Percentiles rank a stretch among this genome's conserved stretches.
Conservation (phyloP, 64 coral and sea anemone species). For the Porites lutea region DNA sequence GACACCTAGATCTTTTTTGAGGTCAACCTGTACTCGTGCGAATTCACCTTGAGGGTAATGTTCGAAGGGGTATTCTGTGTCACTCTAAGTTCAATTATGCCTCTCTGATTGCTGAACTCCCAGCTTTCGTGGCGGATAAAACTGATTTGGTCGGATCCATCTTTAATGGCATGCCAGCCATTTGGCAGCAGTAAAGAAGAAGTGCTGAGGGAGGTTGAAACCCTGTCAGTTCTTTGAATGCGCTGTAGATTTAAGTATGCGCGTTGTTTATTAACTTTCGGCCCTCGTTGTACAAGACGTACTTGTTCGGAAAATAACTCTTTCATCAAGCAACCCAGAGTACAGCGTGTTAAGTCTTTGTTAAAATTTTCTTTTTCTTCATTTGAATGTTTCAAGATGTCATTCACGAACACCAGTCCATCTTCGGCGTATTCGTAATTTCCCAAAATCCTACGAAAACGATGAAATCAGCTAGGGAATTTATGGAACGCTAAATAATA, state of each 20-base stretch:
- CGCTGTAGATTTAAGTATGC: background rate
- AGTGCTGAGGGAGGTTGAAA: background rate
- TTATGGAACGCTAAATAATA: no score
- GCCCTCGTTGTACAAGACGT: background rate
- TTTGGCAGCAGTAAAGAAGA: background rate
- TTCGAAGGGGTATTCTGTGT: background rate
- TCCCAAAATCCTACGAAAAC: no score
- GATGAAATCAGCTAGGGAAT: no score
- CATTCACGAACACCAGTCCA: no score
- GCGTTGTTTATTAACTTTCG: background rate
- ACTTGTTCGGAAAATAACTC: background rate
- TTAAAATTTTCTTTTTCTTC: no score
- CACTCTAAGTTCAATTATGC: background rate
- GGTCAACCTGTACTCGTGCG: background rate
- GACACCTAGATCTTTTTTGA: background rate
- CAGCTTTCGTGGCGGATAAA: background rate
- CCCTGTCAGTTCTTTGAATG: background rate
- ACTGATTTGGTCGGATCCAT: background rate
- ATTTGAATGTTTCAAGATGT: no score
- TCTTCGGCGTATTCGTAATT: no score
- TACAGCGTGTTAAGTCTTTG: background rate
- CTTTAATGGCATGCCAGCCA: background rate
- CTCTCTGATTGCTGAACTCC: no score
- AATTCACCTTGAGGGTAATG: background rate
- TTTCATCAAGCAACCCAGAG: background rate